These are phyloP conservation scores for Hyla sarda DNA, from an alignment of 2,113 vertebrate species.

Conservation along the genomic window DNA sequence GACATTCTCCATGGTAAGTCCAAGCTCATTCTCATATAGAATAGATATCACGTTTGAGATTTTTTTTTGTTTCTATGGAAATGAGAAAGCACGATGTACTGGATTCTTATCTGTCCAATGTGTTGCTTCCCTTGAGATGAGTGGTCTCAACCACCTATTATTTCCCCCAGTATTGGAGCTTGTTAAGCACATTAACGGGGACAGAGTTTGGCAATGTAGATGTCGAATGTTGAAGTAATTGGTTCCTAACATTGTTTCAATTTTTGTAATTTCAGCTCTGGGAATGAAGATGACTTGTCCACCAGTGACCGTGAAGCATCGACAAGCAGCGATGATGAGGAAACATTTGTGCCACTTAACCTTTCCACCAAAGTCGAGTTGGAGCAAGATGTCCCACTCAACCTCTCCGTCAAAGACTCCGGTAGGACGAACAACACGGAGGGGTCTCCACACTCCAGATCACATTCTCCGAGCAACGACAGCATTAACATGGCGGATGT, in stretches of 20 bases:
- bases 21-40: not conserved
- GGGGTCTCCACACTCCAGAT: not conserved
- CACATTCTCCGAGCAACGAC: not conserved
- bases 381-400: conserved; percentile 83
- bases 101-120: not conserved
- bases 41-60: not conserved
- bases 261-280: conserved; percentile 67
- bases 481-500: not conserved
- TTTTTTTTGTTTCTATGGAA: too few relatives aligned
- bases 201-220: too few relatives aligned
- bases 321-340: conserved; percentile 65
- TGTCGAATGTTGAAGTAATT: too few relatives aligned
- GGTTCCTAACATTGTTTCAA: not conserved
- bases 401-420: conserved; percentile 85
- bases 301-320: not conserved
- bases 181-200: too few relatives aligned
- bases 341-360: conserved; percentile 84
- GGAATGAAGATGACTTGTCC: conserved; percentile 53
- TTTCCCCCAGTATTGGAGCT: too few relatives aligned
- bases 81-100: too few relatives aligned
- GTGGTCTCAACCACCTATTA: not conserved
- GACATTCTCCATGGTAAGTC: conserved; percentile 75
- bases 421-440: conserved; percentile 61
- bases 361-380: conserved; percentile 82
- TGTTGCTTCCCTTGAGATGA: not conserved